Base-by-base conservation (phyloP, 2,888 invertebrate genomes). In the Tuta absoluta region DNA sequence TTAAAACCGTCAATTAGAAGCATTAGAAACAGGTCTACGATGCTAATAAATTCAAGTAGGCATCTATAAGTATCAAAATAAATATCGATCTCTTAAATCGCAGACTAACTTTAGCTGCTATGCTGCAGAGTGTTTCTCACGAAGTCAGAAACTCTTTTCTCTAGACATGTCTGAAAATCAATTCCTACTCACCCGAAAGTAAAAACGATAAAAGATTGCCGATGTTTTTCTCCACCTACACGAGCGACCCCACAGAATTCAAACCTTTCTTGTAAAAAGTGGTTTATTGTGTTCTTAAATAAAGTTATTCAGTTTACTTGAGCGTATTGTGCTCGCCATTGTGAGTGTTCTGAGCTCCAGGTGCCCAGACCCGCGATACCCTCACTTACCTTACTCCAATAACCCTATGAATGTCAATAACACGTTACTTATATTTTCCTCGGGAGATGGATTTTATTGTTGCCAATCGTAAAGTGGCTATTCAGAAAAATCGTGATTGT, bases 211-310 rank as follows among this genome's bases (percentile, higher is more conserved):
- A 69, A 65, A 69, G 66, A 66, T 65, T 24, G 57, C 68, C 73
- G 71, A 69, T 79, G 75, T 80, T 82, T 82, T 82, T 78, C 73
- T 75, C 69, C 75, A 71, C 71, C 72, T 75, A 79, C 79, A 72
- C 80, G 72, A 77, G 7, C 45, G n/a, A 45, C n/a, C 73, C 78
- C 78, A 69, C 69, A 84, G 77, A 81, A 85, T 85, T 80, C 79
- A 77, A 79, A 80, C 81, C 82, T 86, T 84, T 84, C 78, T 81
- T 79, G 79, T 84, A 88, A 88, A 86, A 89, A 89, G 89, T 89
- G 87, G 86, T 89, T 89, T 89, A 89, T 89, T 90, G 88, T 89
- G 87, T 89, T 88, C 87, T 84, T 85, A 88, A 89, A 90, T 89
- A 89, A 89, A 89, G 87, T 88, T 88, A 89, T 90, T 89, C 88